Evolutionary conservation across 2,888 invertebrate species (phyloP).

Genomic region (Conomelus anceps): DNA sequence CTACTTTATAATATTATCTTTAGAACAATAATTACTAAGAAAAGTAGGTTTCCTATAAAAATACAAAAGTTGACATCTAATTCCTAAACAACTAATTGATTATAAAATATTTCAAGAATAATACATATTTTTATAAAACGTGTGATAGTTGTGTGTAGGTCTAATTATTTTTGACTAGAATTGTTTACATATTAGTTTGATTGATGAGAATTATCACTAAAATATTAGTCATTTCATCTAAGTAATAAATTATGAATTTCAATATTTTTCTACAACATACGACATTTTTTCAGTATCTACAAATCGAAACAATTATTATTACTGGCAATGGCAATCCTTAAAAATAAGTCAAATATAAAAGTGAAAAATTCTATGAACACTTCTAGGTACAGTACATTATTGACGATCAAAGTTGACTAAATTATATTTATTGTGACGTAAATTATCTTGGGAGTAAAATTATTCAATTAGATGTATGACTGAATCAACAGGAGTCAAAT

Average conservation of each 20-base stretch:
- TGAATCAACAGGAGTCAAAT: too few relatives aligned
- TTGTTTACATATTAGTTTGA: neutral
- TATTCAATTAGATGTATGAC: too few relatives aligned
- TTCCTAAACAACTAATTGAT: too few relatives aligned
- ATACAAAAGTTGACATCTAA: too few relatives aligned
- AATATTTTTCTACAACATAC: neutral
- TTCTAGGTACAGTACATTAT: neutral
- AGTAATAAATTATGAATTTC: neutral
- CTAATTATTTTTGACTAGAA: neutral
- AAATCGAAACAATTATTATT: neutral
- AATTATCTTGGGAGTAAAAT: too few relatives aligned
- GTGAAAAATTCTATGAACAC: neutral
- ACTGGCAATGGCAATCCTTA: neutral
- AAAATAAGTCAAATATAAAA: neutral
- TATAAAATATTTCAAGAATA: neutral
- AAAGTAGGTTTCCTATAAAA: too few relatives aligned
- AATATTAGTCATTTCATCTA: too few relatives aligned
- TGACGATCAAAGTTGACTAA: too few relatives aligned
- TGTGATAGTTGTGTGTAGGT: neutral
- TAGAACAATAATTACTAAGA: too few relatives aligned
- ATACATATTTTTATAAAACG: neutral
- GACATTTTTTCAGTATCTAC: too few relatives aligned
- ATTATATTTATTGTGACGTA: too few relatives aligned
- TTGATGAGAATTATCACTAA: neutral
- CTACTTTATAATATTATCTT: neutral